phyloP scores from a whole-genome alignment of 2,888 invertebrate species.

The Eilema depressum region DNA sequence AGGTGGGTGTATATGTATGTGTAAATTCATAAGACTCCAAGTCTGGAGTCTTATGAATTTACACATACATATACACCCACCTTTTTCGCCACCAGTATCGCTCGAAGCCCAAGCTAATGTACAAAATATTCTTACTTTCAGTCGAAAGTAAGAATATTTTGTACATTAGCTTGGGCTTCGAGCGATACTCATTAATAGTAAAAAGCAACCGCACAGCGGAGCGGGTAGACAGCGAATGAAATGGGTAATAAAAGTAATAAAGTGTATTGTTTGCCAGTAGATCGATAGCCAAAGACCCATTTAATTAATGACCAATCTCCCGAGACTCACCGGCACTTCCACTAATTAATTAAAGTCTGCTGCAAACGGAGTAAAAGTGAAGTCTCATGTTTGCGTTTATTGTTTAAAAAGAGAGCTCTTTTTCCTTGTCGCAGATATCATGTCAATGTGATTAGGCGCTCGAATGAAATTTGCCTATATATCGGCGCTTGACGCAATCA shows the following conservation, averaged over 20 bases:
- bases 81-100: conserved; percentile 36
- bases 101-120: conserved; percentile 50
- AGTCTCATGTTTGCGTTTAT: conserved; percentile 67
- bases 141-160: conserved; percentile 52
- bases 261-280: conserved; percentile 80
- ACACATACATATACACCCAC: conserved; percentile 1
- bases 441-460: conserved; percentile 50
- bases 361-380: conserved; percentile 74
- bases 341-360: conserved; percentile 82
- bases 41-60: conserved; percentile 20
- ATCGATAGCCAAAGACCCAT: conserved; percentile 81
- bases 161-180: conserved; percentile 50
- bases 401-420: conserved; percentile 58
- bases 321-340: conserved; percentile 84
- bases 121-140: conserved; percentile 51
- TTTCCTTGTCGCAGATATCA: conserved; percentile 39
- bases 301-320: conserved; percentile 85
- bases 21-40: conserved; percentile 18
- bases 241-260: conserved; percentile 81
- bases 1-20: conserved; percentile 1
- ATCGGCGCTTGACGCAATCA: conserved; percentile 66
- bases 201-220: conserved; percentile 60
- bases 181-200: conserved; percentile 63
- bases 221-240: conserved; percentile 70
- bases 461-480: conserved; percentile 54